Conservation (phyloP, 2,113 vertebrate species). For the Sitta europaea region DNA sequence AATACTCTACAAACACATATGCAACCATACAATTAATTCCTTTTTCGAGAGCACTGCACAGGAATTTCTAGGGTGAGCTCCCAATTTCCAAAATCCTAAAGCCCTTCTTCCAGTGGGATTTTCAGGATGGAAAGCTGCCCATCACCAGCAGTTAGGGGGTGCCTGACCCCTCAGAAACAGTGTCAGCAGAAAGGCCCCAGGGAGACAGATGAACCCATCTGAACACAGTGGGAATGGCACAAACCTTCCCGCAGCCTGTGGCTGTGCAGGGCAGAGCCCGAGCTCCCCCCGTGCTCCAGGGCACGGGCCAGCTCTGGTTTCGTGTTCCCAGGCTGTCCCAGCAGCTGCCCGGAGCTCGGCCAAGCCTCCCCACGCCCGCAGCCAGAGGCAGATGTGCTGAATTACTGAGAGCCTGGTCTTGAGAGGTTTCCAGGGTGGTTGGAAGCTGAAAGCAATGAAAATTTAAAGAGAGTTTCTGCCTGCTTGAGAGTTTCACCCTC, state of each 20-base stretch:
- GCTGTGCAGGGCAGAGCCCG: neutral
- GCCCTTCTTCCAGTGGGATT: neutral
- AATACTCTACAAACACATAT: neutral
- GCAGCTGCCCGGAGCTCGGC: neutral
- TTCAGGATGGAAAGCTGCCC: neutral
- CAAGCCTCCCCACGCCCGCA: neutral
- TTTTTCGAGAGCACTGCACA: neutral
- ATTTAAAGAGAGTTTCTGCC: neutral
- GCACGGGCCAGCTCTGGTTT: neutral
- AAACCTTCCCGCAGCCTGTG: neutral
- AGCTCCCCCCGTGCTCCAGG: neutral
- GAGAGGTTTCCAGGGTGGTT: neutral
- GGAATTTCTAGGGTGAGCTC: neutral
- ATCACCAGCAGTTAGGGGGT: neutral
- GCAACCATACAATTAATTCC: neutral
- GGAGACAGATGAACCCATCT: neutral
- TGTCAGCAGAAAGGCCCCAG: neutral
- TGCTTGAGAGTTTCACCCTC: neutral
- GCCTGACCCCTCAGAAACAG: neutral
- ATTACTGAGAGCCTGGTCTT: neutral
- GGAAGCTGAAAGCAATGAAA: neutral
- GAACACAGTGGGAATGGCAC: neutral
- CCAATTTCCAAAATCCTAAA: neutral
- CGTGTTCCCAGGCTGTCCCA: neutral
- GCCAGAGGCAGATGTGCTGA: constrained; percentile 11